Conservation (phyloP, 1,140 invertebrate genomes). For the Drosophila pruinosa region DNA sequence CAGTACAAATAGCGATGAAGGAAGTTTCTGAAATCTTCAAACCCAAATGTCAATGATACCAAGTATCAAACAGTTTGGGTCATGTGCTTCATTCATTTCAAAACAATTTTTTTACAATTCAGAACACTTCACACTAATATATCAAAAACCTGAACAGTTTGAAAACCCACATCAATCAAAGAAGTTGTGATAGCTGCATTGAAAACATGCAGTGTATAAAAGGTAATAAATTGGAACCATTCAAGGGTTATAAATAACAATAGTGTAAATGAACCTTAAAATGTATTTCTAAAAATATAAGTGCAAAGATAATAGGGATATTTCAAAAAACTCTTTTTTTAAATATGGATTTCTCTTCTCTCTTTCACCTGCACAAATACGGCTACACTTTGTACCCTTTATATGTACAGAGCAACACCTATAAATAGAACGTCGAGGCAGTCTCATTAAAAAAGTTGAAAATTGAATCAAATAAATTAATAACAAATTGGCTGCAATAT, state of each 20-base stretch:
- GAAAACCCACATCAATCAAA: conserved; percentile 58
- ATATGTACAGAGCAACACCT: neutral
- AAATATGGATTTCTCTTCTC: neutral
- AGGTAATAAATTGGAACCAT: neutral
- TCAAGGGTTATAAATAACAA: neutral
- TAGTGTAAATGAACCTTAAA: too few species aligned
- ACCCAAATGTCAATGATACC: conserved; percentile 48
- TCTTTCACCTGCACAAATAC: neutral
- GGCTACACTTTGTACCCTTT: neutral
- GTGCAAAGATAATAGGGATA: neutral
- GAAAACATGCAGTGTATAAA: conserved; percentile 10
- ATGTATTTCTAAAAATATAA: neutral
- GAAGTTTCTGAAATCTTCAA: conserved; percentile 45
- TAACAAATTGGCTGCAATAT: conserved; percentile 67
- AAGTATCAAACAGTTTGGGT: conserved; percentile 50
- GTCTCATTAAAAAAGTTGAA: conserved; percentile 17
- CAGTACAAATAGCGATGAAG: conserved; percentile 24
- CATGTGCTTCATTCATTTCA: conserved; percentile 61
- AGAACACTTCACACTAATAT: conserved; percentile 36
- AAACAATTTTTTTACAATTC: conserved; percentile 8
- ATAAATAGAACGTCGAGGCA: conserved; percentile 20
- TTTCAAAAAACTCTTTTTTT: neutral
- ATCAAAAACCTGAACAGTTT: conserved; percentile 22
- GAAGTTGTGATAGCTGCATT: conserved; percentile 56
- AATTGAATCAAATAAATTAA: conserved; percentile 55